These are phyloP conservation scores for Epinotia ramella DNA, from an alignment of 2,888 invertebrate genomes.

Conservation along the genomic window DNA sequence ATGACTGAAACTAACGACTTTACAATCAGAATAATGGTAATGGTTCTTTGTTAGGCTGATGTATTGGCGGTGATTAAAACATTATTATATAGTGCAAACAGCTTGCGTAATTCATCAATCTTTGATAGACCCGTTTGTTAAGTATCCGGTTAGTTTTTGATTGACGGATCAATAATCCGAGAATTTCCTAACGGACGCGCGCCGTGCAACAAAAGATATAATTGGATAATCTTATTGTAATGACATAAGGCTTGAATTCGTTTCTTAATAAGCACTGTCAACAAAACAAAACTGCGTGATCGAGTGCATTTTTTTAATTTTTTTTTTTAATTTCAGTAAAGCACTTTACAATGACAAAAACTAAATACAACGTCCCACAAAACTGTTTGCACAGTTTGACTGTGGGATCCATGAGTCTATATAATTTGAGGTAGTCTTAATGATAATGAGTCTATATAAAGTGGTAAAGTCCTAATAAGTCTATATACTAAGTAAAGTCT, in stretches of 20 bases:
- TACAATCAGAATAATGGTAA: slow-evolving; percentile 33
- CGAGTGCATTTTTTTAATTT: no score
- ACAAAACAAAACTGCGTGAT: neutral
- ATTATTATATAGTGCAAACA: slow-evolving; percentile 29
- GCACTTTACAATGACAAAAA: no score
- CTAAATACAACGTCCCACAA: no score
- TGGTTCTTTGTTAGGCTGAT: slow-evolving; percentile 19
- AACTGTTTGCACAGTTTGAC: no score
- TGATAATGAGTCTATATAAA: no score
- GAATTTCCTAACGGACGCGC: slow-evolving; percentile 18
- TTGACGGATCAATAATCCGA: slow-evolving; percentile 34
- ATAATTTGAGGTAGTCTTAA: no score
- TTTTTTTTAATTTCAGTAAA: no score
- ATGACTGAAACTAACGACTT: slow-evolving; percentile 26
- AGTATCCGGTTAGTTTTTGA: slow-evolving; percentile 36
- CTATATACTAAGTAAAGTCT: no score
- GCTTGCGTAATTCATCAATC: slow-evolving; percentile 30
- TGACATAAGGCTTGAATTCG: no score
- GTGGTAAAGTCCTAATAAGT: no score
- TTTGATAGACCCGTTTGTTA: slow-evolving; percentile 13
- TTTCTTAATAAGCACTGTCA: neutral
- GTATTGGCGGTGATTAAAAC: slow-evolving; percentile 29
- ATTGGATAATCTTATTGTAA: neutral
- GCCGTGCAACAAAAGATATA: neutral
- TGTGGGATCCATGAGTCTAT: no score